phyloP scores from a whole-genome alignment of 2,888 invertebrate genomes.

The Leucoma salicis region DNA sequence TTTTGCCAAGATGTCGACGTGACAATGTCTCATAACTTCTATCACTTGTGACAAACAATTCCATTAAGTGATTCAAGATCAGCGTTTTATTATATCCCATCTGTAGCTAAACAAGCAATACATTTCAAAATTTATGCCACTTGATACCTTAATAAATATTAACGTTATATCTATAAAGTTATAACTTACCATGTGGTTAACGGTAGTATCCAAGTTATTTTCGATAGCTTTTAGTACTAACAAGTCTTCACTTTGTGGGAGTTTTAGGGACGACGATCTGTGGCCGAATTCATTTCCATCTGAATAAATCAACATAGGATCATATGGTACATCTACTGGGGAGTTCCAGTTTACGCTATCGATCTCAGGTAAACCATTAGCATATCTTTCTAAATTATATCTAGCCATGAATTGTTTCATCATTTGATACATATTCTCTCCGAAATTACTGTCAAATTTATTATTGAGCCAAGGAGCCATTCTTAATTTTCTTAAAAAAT shows the following conservation, averaged over 20 bases:
- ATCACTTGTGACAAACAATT: conserved; percentile 59
- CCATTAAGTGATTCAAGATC: conserved; percentile 67
- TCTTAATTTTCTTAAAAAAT: conserved; percentile 81
- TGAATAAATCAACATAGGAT: conserved; percentile 83
- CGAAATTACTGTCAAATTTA: conserved; percentile 74
- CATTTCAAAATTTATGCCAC: too few species aligned
- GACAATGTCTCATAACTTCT: conserved; percentile 63
- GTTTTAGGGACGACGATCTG: conserved; percentile 68
- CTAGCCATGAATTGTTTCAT: conserved; percentile 86
- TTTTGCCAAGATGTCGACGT: conserved; percentile 47
- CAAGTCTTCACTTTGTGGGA: conserved; percentile 54
- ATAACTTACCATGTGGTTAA: conserved; percentile 61
- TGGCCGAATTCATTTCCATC: conserved; percentile 84
- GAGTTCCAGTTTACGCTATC: conserved; percentile 77
- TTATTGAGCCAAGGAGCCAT: conserved; percentile 80
- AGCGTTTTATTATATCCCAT: conserved; percentile 63
- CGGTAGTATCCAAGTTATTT: conserved; percentile 51
- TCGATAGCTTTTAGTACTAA: conserved; percentile 58
- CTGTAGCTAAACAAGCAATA: conserved; percentile 51
- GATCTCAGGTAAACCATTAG: conserved; percentile 84
- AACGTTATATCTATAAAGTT: too few species aligned
- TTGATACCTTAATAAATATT: too few species aligned
- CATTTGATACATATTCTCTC: conserved; percentile 83
- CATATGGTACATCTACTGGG: conserved; percentile 75
- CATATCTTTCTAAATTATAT: conserved; percentile 86